Conservation (phyloP, 2,113 vertebrate species). For the Galeopterus variegatus region DNA sequence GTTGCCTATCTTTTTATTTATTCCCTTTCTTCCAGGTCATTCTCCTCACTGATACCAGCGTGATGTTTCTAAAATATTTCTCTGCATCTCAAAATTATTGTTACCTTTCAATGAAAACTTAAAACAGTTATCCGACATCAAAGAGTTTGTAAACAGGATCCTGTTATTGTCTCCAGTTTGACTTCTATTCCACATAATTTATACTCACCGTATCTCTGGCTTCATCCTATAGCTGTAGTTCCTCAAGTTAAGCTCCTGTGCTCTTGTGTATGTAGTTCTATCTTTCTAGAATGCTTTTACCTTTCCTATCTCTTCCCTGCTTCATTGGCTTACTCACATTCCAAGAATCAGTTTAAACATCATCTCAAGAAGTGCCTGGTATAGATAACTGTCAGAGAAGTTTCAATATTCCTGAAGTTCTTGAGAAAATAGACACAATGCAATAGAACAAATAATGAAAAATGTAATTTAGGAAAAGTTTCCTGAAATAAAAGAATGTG, state of each 20-base stretch:
- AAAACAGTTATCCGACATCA: background rate
- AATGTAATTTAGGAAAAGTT: background rate
- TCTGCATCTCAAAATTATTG: background rate
- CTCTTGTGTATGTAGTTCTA: background rate
- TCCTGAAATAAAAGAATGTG: background rate
- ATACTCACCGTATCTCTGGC: background rate
- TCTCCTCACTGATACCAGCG: background rate
- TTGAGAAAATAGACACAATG: background rate
- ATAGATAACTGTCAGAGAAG: background rate
- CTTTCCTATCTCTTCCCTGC: background rate
- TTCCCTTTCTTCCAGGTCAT: background rate
- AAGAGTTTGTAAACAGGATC: background rate
- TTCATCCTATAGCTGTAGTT: background rate
- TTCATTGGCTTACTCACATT: background rate
- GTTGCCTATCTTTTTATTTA: background rate
- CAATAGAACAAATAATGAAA: background rate
- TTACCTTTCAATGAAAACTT: constrained; percentile 33
- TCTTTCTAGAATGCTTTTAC: background rate
- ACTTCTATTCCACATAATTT: background rate
- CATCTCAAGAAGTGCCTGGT: background rate
- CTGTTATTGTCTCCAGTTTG: background rate
- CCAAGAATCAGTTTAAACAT: background rate
- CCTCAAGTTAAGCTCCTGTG: background rate
- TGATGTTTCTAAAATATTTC: constrained; percentile 3
- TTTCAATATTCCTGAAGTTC: background rate